Evolutionary conservation across 2,888 invertebrate species (phyloP).

Genomic region (Galerucella pusilla): DNA sequence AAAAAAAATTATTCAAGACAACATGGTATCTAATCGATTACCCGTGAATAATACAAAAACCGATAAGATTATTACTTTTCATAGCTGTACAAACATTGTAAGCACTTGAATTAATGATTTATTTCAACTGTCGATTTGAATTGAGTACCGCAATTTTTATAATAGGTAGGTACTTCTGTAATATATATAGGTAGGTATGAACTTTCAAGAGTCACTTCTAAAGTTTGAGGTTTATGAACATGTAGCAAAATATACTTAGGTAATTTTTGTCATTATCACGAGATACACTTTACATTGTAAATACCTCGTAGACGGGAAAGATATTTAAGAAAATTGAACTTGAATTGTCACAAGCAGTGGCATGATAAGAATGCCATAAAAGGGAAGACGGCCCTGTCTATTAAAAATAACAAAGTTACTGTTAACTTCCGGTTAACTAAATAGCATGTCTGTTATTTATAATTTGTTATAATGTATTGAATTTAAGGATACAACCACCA

Average conservation of each 20-base stretch:
- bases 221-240: background rate
- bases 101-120: background rate
- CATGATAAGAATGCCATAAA: too few relatives aligned
- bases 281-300: background rate
- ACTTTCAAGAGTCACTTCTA: background rate
- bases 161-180: background rate
- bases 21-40: background rate
- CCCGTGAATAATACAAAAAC: background rate
- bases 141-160: slow-evolving; percentile 3
- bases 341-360: too few relatives aligned
- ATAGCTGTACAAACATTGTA: background rate
- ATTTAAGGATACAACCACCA: too few relatives aligned
- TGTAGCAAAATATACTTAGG: background rate
- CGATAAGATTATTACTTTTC: slow-evolving; percentile 6
- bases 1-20: background rate
- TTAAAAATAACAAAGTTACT: too few relatives aligned
- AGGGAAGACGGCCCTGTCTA: too few relatives aligned
- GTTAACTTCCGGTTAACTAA: too few relatives aligned
- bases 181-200: background rate
- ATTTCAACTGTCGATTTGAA: background rate
- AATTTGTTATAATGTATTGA: too few relatives aligned
- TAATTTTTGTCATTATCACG: background rate
- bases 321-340: too few relatives aligned
- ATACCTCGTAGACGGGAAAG: too few relatives aligned
- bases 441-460: too few relatives aligned